Conservation (phyloP, 2,888 invertebrate species). For the Macrosoma leucophasiata region DNA sequence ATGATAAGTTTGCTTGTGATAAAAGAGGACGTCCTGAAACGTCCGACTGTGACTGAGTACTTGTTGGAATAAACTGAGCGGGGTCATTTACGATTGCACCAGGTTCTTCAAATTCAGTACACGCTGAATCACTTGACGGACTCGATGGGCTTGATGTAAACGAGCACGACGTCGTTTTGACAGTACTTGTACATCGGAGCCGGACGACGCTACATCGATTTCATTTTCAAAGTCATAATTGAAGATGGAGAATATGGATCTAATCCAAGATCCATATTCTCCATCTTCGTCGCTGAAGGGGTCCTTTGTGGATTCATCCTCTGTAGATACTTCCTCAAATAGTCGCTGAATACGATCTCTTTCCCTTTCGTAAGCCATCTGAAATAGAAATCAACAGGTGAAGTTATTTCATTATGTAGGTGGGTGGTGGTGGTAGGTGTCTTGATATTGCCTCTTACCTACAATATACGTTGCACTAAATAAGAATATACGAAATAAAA, state of each 20-base stretch:
- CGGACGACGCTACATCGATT: slow-evolving; percentile 5
- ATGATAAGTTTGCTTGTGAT: too few relatives aligned
- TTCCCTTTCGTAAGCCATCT: slow-evolving; percentile 8
- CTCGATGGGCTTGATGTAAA: slow-evolving; percentile 3
- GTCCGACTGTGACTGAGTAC: slow-evolving; percentile 5
- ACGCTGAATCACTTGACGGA: slow-evolving; percentile 6
- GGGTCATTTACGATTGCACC: slow-evolving; percentile 5
- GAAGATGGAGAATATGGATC: too few relatives aligned
- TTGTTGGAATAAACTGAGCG: slow-evolving; percentile 7
- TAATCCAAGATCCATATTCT: slow-evolving; percentile 11
- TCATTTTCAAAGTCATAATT: slow-evolving; percentile 9
- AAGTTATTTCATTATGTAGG: slow-evolving; percentile 5
- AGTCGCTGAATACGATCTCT: slow-evolving; percentile 7
- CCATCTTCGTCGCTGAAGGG: slow-evolving; percentile 11
- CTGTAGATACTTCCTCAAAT: slow-evolving; percentile 9
- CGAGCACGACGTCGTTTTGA: slow-evolving; percentile 6
- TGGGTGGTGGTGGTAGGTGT: slow-evolving; percentile 5
- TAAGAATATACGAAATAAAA: slow-evolving; percentile 4
- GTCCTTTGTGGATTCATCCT: slow-evolving; percentile 6
- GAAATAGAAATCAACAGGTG: slow-evolving; percentile 5
- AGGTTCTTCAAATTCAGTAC: slow-evolving; percentile 6
- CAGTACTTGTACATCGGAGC: slow-evolving; percentile 4
- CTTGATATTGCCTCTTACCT: slow-evolving; percentile 1
- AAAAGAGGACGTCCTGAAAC: too few relatives aligned
- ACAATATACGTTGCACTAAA: slow-evolving; percentile 6